Base-by-base conservation (phyloP, 2,113 vertebrate species). In the Peromyscus polionotus region DNA sequence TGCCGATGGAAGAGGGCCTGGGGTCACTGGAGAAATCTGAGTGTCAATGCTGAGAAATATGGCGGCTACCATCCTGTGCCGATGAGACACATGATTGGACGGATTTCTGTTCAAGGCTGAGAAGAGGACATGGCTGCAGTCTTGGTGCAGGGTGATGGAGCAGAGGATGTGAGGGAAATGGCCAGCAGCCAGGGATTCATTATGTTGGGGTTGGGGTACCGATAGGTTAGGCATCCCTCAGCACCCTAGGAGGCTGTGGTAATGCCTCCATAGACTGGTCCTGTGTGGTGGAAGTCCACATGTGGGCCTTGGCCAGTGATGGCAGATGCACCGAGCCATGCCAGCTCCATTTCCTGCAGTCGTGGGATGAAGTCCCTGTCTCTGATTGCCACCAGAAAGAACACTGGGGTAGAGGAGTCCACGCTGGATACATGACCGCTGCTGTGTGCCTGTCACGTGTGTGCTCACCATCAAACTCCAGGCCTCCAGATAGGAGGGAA, bases 141-240 rank as follows among this genome's bases (percentile, higher is more conserved):
- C 20, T 39, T 72, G 48, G 33, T 28, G 68, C 36, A 3, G 11
- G 31, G 14, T 26, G 8, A 2, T 0, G 12, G 20, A 36, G n/a
- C 17, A 5, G n/a, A 16, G 17, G 36, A 7, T 4, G 0, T 7
- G 1, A n/a, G 10, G 0, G 1, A 6, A 2, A 63, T 0, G 10
- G 22, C 57, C 11, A 31, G 28, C 19, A 2, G 59, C 57, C 39
- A 4, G 57, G n/a, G 7, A 5, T 33, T 4, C 1, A 3, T 65
- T 4, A 12, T 3, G 12, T 14, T 42, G 14, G 5, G 8, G 20
- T 0, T 2, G 19, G 13, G 9, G 33, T 14, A 19, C 0, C 65
- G 36, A 33, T 1, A 48, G 72, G 31, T 0, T 0, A 20, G 11
- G 24, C 26, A 2, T 0, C 5, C 72, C 83, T 33, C 3, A 3